These are phyloP conservation scores for Antheraea pernyi DNA, from an alignment of 1,140 invertebrate genomes.

Conservation along the genomic window DNA sequence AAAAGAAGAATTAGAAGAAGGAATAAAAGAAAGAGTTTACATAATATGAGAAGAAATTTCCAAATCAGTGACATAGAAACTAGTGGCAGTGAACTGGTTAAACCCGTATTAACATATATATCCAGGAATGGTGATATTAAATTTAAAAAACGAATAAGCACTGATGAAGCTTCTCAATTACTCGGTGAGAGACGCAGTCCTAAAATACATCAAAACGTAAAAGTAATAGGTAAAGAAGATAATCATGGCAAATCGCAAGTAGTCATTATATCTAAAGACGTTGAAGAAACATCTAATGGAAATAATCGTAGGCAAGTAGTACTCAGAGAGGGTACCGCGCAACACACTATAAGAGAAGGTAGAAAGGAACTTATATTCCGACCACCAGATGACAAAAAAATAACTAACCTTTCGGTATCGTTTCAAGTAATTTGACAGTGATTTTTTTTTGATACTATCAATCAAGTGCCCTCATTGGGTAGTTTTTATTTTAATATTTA, in stretches of 20 bases:
- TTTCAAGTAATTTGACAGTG: conserved; percentile 37
- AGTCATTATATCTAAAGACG: conserved; percentile 27
- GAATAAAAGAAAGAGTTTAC: conserved; percentile 14
- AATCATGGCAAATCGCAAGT: conserved; percentile 26
- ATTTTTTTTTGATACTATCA: neutral
- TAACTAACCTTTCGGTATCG: conserved; percentile 53
- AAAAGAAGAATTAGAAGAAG: neutral
- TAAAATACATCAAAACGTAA: conserved; percentile 26
- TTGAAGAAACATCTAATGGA: neutral
- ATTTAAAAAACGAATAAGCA: conserved; percentile 41
- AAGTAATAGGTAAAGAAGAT: conserved; percentile 21
- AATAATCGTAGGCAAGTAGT: conserved; percentile 22
- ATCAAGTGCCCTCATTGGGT: neutral
- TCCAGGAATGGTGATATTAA: conserved; percentile 45
- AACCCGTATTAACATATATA: conserved; percentile 49
- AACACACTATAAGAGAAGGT: conserved; percentile 32
- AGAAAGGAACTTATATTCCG: conserved; percentile 52
- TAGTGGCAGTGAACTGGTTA: conserved; percentile 39
- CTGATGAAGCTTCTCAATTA: conserved; percentile 40
- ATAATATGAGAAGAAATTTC: conserved; percentile 30
- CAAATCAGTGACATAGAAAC: conserved; percentile 14
- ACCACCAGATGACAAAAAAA: conserved; percentile 42
- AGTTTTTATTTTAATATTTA: neutral
- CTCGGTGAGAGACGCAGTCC: conserved; percentile 23
- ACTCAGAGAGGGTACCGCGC: conserved; percentile 20